Evolutionary conservation across 2,113 vertebrate genomes (phyloP), one percentile per base, ranked within the genome.

Genomic region (Tonatia bakeri): DNA sequence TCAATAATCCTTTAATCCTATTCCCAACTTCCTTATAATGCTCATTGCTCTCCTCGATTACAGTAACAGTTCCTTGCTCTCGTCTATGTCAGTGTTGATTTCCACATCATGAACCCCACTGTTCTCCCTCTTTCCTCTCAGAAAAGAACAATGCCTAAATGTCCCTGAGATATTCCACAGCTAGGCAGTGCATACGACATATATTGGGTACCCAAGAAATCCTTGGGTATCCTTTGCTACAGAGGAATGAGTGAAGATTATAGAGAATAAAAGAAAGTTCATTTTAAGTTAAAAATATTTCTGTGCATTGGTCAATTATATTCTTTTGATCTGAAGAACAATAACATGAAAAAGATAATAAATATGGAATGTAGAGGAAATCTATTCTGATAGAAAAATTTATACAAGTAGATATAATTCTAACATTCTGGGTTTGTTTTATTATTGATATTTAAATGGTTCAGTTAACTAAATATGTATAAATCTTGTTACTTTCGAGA

Each of bases 211-310:
- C 20, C 76, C 3, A 86, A 92, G n/a, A 90, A 85, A 61, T 11
- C 43, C 5, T 43, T 43, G 43, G 43, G 43, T 43, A 43, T 43
- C 43, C 43, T 43, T 67, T 89, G 73, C 56, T 81, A 59, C 80
- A 92, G 90, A 79, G 15, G 38, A 94, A 90, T 75, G 17, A 79
- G 83, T 20, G 40, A 94, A 54, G 52, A 72, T 77, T 70, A 92
- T 3, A 96, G 4, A 86, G 28, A 82, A 47, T 38, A 81, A 92
- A 94, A 88, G 79, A 59, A 84, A 88, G 28, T 45, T 85, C 20
- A 69, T 45, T 20, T 38, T 89, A 80, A 85, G 56, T 54, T 89
- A 85, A 85, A 88, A 94, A 73, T 47, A 47, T 5, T 79, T 91
- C 73, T n/a, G 14, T 31, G 19, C 2, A 70, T 79, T 64, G 47